These are phyloP conservation scores for Melanocharis versteri DNA, from an alignment of 2,113 vertebrate genomes.

Conservation along the genomic window DNA sequence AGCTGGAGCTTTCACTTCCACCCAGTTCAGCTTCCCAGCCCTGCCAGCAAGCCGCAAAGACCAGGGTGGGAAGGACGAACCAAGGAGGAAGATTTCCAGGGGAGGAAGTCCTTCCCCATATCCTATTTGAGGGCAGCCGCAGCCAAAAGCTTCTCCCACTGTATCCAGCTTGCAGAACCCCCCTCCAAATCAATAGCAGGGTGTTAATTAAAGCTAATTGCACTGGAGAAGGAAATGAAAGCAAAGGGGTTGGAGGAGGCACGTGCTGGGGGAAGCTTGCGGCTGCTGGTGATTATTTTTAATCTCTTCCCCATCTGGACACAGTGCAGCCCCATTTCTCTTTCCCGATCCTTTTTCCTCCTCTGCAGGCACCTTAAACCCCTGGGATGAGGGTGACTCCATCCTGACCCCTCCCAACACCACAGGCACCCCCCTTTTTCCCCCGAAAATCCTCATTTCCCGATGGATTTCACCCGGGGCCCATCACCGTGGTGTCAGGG, in stretches of 20 bases:
- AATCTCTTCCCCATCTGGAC: background rate
- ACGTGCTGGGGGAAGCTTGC: accelerated
- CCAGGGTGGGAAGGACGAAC: background rate
- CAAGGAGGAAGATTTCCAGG: background rate
- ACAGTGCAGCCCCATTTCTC: background rate
- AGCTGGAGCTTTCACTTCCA: background rate
- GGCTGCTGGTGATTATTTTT: background rate
- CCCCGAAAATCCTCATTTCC: accelerated
- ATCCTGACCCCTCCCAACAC: background rate
- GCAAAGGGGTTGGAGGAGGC: background rate
- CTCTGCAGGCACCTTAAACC: background rate
- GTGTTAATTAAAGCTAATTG: background rate
- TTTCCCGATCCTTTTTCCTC: background rate
- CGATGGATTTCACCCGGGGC: background rate
- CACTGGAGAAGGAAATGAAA: background rate
- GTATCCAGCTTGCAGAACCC: background rate
- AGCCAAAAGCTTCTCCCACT: background rate
- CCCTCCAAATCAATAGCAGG: background rate
- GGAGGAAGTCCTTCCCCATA: background rate
- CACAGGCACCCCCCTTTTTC: accelerated
- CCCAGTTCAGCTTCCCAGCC: background rate
- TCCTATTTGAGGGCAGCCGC: accelerated
- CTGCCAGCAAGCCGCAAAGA: background rate
- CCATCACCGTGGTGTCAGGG: background rate
- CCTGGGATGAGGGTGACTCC: background rate